Percentiles rank a stretch among this genome's conserved stretches.
These are phyloP conservation scores for Nannospalax galili DNA, from an alignment of 2,113 vertebrate species.

Conservation along the genomic window DNA sequence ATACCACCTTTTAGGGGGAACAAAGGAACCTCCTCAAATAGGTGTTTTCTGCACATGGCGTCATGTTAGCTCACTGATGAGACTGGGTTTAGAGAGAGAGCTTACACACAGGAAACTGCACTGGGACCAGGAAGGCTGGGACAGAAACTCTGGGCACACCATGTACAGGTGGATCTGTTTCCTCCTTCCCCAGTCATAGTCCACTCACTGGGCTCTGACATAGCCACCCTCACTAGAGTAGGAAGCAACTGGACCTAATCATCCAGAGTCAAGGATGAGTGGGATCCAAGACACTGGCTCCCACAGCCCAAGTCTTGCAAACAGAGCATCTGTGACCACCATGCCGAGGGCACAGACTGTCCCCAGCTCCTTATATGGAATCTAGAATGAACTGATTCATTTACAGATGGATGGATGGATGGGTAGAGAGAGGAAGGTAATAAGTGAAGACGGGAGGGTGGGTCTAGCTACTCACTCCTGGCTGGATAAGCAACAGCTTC, in stretches of 20 bases:
- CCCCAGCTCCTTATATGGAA: too few relatives aligned
- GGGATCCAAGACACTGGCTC: background rate
- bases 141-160: background rate
- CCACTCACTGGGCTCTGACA: background rate
- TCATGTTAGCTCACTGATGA: background rate
- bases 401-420: background rate
- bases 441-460: background rate
- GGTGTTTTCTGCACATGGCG: background rate
- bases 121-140: background rate
- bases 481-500: background rate
- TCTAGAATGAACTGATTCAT: background rate
- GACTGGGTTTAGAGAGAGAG: background rate
- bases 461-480: background rate
- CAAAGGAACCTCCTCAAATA: background rate
- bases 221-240: background rate
- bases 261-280: background rate
- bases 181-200: background rate
- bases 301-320: background rate
- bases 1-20: background rate
- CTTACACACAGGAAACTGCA: background rate
- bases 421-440: too few relatives aligned
- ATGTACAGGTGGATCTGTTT: rapidly evolving
- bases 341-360: background rate
- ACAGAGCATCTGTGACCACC: background rate
- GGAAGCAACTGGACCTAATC: rapidly evolving